Conservation (phyloP, 2,797 vertebrate species). For the Halcyon chelicuti region DNA sequence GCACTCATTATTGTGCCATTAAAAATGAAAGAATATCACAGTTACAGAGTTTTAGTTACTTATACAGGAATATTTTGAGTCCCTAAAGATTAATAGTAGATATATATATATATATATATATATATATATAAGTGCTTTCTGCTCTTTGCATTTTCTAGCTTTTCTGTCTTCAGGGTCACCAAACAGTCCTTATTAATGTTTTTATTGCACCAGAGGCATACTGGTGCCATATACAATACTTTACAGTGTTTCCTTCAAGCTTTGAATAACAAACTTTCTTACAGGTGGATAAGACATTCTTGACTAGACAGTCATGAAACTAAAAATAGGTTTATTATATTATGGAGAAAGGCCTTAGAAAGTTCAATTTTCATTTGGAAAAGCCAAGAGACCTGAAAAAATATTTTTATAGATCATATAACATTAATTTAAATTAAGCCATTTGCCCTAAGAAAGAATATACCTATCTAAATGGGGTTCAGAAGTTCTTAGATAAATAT, state of each 20-base stretch:
- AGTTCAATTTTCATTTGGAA: slow-evolving; percentile 12
- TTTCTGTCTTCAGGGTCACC: neutral
- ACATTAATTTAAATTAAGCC: slow-evolving; percentile 38
- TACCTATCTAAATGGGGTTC: neutral
- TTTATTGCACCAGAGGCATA: neutral
- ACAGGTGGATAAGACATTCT: slow-evolving; percentile 5
- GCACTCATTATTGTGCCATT: neutral
- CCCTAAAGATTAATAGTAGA: neutral
- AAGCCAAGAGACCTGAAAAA: neutral
- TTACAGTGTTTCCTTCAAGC: neutral
- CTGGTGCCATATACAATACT: neutral
- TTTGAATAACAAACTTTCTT: neutral
- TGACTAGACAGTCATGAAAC: neutral
- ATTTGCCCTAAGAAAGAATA: neutral
- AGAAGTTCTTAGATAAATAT: neutral
- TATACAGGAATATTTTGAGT: neutral
- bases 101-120: too few species aligned
- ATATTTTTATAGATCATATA: slow-evolving; percentile 48
- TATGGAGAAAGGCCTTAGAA: neutral
- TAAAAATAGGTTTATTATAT: neutral
- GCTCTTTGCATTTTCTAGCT: neutral
- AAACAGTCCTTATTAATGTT: neutral
- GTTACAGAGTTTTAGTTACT: neutral
- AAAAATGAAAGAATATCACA: neutral
- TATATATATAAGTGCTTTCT: neutral